Base-by-base conservation (phyloP, 2,797 vertebrate species). In the Knipowitschia caucasica region DNA sequence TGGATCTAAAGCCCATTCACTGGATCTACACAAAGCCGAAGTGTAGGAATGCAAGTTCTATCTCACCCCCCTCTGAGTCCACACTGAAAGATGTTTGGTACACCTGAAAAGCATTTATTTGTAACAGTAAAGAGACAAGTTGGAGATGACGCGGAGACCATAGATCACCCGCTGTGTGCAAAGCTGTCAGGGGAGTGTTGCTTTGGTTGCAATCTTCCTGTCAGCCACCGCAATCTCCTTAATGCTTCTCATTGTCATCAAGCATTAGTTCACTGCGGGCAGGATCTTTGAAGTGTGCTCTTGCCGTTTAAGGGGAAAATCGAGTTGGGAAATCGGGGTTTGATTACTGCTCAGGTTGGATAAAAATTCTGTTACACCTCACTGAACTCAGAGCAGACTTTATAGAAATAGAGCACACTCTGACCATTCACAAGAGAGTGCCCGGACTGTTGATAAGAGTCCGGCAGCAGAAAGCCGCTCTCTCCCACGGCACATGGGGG, bases 1-100 rank as follows among this genome's bases (percentile, higher is more conserved):
- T 78, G 50, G 26, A 86, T 84, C 84, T 82, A 78, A 89, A 78
- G 78, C 69, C 89, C 87, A 85, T 92, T 92, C 89, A 90, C 61
- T 40, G 61, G 45, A 23, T 47, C 77, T 71, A 80, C 75, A 83
- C 78, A 84, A 83, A 36, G 81, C 64, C 56, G 75, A 69, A 82
- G 75, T 74, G 50, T 39, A 83, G 87, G 88, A 90, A 89, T 88
- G 85, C 65, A 65, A 83, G 72, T 78, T 69, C 65, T 62, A 66
- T 73, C 61, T 64, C 4, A 36, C 44, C 53, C 31, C 47, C 40
- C 53, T 33, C 21, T 25, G 20, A 10, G 38, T 47, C 27, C 11
- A 11, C 63, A 52, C 40, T 47, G 36, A 61, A 69, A 64, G 58
- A 74, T 14, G 58, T 64, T 42, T 55, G 43, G 58, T 50, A 55